Base-by-base conservation (phyloP, 2,888 invertebrate genomes). In the Aleiodes testaceus region DNA sequence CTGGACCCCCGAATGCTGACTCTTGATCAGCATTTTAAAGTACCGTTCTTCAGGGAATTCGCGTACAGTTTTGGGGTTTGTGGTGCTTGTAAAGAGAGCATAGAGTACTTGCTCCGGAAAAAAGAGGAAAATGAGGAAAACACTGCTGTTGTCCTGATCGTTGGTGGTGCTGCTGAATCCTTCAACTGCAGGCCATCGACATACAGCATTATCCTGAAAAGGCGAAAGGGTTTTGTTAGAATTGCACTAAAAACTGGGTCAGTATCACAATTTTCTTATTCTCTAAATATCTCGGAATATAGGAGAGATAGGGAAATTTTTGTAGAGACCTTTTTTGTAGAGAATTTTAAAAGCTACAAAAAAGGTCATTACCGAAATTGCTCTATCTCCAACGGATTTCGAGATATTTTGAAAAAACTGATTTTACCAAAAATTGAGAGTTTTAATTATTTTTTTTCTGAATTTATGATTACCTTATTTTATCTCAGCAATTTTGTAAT, bases 81-180 rank as follows among this genome's bases (percentile, higher is more conserved):
- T 65, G 90, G 93, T 0, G 91, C 93, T 0, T 91, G 93, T 0
- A 90, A 90, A 66, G 89, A 91, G 70, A 93, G 95, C 80, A 88
- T 97, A 53, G 87, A 92, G 53, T 88, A 92, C 81, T 83, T 93
- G 20, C 83, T 96, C 20, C 79, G 80, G 3, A 72, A 74, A 44
- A 79, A 90, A 89, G 71, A 66, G 11, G 68, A 53, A 26, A 55
- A 72, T 66, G 70, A 71, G 18, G 65, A 70, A 3, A 69, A 71
- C 50, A 68, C 61, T 16, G 94, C 91, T 0, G 91, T 92, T 0
- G 91, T 93, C 1, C 88, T 98, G 50, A 91, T 97, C 66, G 93
- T 97, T 0, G 98, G 98, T 0, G 98, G 98, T 0, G 97, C 97
- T 0, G 92, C 94, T 6, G 98, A 98, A 86, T 93, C 96, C 0